A percentile compares a stretch with the other conserved stretches of the same genome.
Evolutionary conservation across 92 coral and sea anemone species (phyloP).

Genomic region (Montipora capitata): DNA sequence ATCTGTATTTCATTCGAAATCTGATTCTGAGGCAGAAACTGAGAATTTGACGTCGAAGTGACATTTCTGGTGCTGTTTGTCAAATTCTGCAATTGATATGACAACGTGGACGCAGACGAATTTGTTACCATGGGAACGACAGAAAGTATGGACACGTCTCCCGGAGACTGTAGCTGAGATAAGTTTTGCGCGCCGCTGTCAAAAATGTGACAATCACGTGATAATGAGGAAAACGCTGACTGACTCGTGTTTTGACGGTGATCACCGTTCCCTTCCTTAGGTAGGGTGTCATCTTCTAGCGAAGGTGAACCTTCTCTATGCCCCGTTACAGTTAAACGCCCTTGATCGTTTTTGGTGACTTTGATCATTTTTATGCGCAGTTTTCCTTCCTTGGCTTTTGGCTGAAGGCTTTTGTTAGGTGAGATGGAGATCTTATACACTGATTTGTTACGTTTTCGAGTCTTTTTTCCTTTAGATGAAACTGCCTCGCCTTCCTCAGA

Average conservation of each 20-base stretch:
- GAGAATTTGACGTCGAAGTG: slow-evolving; percentile 21
- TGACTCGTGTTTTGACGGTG: not conserved
- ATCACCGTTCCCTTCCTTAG: slow-evolving; percentile 27
- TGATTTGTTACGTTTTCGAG: slow-evolving; percentile 30
- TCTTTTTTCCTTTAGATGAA: slow-evolving; percentile 30
- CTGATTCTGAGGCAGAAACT: slow-evolving; percentile 36
- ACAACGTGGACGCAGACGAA: slow-evolving; percentile 32
- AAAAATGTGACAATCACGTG: slow-evolving; percentile 37
- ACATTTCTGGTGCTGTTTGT: not conserved
- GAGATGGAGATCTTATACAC: slow-evolving; percentile 48
- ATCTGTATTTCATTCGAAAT: slow-evolving; percentile 19
- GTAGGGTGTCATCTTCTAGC: slow-evolving; percentile 29
- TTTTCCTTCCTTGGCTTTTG: slow-evolving; percentile 27
- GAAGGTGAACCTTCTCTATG: slow-evolving; percentile 59
- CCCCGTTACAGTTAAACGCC: slow-evolving; percentile 44
- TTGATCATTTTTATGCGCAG: slow-evolving; percentile 40
- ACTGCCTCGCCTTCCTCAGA: slow-evolving; percentile 42
- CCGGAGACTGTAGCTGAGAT: slow-evolving; percentile 29
- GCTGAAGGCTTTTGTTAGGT: slow-evolving; percentile 43
- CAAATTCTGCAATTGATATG: slow-evolving; percentile 31
- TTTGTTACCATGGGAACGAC: slow-evolving; percentile 55
- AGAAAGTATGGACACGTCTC: slow-evolving; percentile 45
- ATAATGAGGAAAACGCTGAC: slow-evolving; percentile 2
- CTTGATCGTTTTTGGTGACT: slow-evolving; percentile 45
- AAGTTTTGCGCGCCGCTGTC: slow-evolving; percentile 25